Conservation (phyloP, 2,888 invertebrate species). For the Minunthozetes semirufus region DNA sequence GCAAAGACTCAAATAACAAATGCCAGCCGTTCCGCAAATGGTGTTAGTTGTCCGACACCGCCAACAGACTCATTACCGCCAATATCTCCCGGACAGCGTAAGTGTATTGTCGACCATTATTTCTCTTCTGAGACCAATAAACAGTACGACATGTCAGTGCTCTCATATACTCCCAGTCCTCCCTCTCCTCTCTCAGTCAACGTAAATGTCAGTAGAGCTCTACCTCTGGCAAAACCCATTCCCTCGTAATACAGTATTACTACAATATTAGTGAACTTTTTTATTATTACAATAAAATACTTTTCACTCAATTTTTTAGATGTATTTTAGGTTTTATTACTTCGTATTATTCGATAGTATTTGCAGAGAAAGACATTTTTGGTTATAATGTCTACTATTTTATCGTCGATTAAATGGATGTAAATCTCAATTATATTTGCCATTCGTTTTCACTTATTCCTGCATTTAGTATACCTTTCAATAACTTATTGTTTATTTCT, state of each 20-base stretch:
- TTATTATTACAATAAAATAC: conserved; percentile 22
- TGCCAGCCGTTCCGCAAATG: conserved; percentile 79
- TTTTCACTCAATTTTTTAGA: neutral
- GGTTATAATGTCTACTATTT: neutral
- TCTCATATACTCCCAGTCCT: too few species aligned
- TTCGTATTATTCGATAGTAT: too few species aligned
- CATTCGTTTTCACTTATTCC: neutral
- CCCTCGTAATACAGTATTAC: neutral
- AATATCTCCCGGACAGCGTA: conserved; percentile 80
- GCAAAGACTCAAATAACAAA: conserved; percentile 64
- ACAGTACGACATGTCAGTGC: neutral
- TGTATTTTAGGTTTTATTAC: too few species aligned
- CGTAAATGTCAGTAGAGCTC: neutral
- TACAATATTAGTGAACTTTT: neutral
- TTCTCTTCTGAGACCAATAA: conserved; percentile 3
- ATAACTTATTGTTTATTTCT: neutral
- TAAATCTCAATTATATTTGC: neutral
- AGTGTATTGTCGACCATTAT: conserved; percentile 45
- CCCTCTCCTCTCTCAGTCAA: neutral
- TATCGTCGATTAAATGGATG: conserved; percentile 7
- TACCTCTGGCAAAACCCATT: neutral
- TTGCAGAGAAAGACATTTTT: neutral
- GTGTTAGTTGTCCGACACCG: conserved; percentile 91
- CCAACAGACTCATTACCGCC: conserved; percentile 84
- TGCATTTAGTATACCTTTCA: neutral